These are phyloP conservation scores for Taeniopygia guttata DNA, from an alignment of 2,797 vertebrate species.

Conservation along the genomic window DNA sequence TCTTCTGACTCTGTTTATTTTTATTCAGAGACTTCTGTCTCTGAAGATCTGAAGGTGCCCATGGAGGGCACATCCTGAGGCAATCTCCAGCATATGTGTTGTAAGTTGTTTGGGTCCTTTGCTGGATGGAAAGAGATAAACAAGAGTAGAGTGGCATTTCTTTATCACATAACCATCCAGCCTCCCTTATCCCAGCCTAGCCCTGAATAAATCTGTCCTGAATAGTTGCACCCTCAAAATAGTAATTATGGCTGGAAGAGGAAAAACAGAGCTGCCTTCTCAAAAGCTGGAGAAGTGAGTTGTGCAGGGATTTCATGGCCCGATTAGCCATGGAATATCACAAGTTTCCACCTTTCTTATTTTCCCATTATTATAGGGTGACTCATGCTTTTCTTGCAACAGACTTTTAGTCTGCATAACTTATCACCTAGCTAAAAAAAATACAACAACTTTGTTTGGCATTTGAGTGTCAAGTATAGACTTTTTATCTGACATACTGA, in stretches of 20 bases:
- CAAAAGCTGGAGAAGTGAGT: background rate
- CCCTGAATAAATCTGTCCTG: background rate
- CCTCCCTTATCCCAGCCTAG: background rate
- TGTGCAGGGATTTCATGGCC: background rate
- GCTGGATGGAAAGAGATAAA: background rate
- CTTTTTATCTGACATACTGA: conserved; percentile 59
- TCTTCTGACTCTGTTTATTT: background rate
- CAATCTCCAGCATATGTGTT: background rate
- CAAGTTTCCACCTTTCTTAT: background rate
- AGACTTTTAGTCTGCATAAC: conserved; percentile 29
- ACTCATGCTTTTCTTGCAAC: conserved; percentile 2
- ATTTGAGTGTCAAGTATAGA: conserved; percentile 48
- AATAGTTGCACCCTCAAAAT: background rate
- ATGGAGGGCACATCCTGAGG: background rate
- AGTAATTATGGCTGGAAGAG: background rate
- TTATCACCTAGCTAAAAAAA: conserved; percentile 35
- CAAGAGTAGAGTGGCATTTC: background rate
- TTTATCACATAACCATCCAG: background rate
- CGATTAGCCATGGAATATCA: background rate
- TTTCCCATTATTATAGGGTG: background rate
- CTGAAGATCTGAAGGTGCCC: background rate
- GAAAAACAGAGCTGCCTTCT: background rate
- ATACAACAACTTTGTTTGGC: conserved; percentile 39
- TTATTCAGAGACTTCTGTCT: background rate
- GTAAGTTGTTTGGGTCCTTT: background rate